Base-by-base conservation (phyloP, 2,888 invertebrate genomes). In the Pemphredon lugubris region DNA sequence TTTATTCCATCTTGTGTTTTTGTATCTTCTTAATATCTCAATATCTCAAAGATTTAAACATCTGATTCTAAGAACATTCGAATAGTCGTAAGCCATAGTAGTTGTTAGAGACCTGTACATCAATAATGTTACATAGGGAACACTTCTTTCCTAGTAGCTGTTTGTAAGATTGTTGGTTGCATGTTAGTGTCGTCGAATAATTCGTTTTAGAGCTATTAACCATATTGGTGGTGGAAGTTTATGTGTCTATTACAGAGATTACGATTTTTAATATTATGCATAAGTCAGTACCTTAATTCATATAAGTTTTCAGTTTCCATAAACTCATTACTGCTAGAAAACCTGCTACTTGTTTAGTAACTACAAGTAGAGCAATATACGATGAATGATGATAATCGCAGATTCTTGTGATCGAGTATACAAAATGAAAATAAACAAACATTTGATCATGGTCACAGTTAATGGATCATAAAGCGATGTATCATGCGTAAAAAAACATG, bases 191-290 rank as follows among this genome's bases (percentile, higher is more conserved):
- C 40, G 23, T 64, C 37, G 65, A 65, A 45, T 50, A 9, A 54
- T 59, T 60, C 34, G 30, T 48, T 37, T 60, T 34, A 47, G 16
- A 44, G 16, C 47, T 60, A 50, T 67, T 61, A 73, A 67, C 65
- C 68, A 72, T 71, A 67, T 64, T 73, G 79, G 76, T 83, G 79
- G 73, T 79, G 77, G 77, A 69, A 74, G 48, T 77, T 57, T 61
- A 37, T 68, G 42, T 73, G 51, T 54, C 57, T 47, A 44, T 58
- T 63, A 26, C 42, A 60, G 30, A 64, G 39, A 53, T 67, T 73
- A 58, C 45, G 16, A 59, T 53, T 54, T 54, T 30, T 0, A 40
- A 45, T 32, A 13, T n/a, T 2, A n/a, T 34, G n/a, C n/a, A n/a
- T 9, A 34, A n/a, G 34, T n/a, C n/a, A n/a, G 9, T n/a, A 34